Evolutionary conservation across 2,797 vertebrate genomes (phyloP), one percentile per base, ranked within the genome.

Genomic region (Sparus aurata): DNA sequence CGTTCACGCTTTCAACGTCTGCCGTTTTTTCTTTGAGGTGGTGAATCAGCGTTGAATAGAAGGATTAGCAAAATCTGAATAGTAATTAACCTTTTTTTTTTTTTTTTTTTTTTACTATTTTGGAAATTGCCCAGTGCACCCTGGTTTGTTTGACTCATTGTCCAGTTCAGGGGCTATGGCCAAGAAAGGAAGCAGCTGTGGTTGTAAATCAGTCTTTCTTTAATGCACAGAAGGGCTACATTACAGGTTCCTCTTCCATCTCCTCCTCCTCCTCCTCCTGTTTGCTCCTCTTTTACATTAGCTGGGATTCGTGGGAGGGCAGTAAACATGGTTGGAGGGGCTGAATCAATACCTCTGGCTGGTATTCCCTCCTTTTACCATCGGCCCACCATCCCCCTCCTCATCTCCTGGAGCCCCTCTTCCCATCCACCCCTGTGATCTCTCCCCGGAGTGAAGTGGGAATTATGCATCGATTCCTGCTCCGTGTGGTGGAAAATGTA

Each of bases 401-500:
- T 68, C 46, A 46, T 78, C 41, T 71, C 71, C 45, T 49, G 49
- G 61, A 52, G 18, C 16, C 16, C 22, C 18, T 6, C 38, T 34
- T 10, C 47, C n/a, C 46, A 2, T 45, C 55, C 34, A 69, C 74
- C 66, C 69, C 58, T 58, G 16, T n/a, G 57, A n/a, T 17, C 46
- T 74, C 43, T 46, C 71, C 58, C 66, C 20, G 54, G 67, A 82
- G 69, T 69, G 85, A 90, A 79, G 77, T 71, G 80, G 87, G 86
- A 82, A 91, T 90, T 89, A 86, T 85, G 78, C 87, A 93, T 94
- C 45, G 85, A 92, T 92, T 85, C 82, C 60, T 83, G 23, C 65
- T 73, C 46, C 8, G 18, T 63, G 54, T 66, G 59, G 63, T 73
- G 78, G 78, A 74, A 82, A 82, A 61, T 6, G 13, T 73, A 74